These are phyloP conservation scores for Cotesia vestalis DNA, from an alignment of 1,140 invertebrate species.

Conservation along the genomic window DNA sequence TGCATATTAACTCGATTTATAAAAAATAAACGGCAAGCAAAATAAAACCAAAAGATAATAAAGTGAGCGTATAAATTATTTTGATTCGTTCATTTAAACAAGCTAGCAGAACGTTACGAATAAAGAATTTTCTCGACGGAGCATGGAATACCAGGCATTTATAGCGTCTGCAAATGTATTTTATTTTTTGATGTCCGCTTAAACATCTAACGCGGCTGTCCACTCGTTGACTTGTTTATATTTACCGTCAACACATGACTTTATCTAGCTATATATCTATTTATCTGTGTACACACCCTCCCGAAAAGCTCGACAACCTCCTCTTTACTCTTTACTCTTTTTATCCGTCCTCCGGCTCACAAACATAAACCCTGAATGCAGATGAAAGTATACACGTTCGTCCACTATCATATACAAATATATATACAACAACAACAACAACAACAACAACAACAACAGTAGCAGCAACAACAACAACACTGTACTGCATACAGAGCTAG, in stretches of 20 bases:
- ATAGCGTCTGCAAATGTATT: constrained; percentile 30
- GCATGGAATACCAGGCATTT: constrained; percentile 40
- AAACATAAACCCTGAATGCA: too few species aligned
- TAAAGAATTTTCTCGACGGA: constrained; percentile 39
- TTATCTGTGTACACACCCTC: too few species aligned
- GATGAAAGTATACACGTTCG: constrained; percentile 17
- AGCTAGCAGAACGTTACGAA: constrained; percentile 19
- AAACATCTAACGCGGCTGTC: constrained; percentile 58
- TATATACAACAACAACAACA: too few species aligned
- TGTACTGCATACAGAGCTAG: not conserved
- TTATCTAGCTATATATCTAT: not conserved
- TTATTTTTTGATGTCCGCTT: constrained; percentile 47
- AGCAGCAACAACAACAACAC: not conserved
- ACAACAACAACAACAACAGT: too few species aligned
- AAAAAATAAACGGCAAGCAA: too few species aligned
- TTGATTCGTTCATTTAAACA: too few species aligned
- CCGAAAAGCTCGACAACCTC: not conserved
- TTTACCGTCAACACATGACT: constrained; percentile 15
- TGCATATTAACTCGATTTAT: too few species aligned
- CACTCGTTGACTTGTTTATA: constrained; percentile 57
- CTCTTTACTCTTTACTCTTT: constrained; percentile 1
- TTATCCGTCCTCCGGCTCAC: not conserved
- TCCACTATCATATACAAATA: constrained; percentile 36
- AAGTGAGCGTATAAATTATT: too few species aligned
- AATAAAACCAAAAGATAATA: too few species aligned